Conservation (phyloP, 2,888 invertebrate genomes). For the Scaptomyza caliginosa region DNA sequence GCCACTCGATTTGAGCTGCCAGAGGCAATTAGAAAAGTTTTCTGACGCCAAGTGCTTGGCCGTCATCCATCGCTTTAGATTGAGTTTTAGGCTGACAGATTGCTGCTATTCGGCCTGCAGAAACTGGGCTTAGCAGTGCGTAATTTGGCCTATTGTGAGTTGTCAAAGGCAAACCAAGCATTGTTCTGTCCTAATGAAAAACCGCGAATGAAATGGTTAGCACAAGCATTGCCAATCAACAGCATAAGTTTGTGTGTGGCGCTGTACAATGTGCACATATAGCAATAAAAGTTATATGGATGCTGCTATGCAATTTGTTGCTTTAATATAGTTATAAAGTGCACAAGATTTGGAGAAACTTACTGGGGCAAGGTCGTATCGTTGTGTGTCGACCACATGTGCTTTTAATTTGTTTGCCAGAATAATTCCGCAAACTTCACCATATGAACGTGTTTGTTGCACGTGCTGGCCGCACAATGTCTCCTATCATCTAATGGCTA, state of each 20-base stretch:
- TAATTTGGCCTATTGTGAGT: constrained; percentile 30
- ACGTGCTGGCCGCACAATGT: constrained; percentile 47
- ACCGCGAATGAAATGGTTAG: constrained; percentile 23
- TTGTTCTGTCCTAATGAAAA: constrained; percentile 20
- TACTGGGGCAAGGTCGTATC: constrained; percentile 27
- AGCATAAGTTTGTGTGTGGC: neutral
- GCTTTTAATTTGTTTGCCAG: constrained; percentile 59
- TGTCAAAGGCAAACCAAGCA: constrained; percentile 39
- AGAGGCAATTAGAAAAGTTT: constrained; percentile 61
- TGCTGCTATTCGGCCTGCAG: neutral
- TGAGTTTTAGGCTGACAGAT: constrained; percentile 13
- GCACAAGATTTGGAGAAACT: constrained; percentile 4
- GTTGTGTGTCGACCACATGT: constrained; percentile 33
- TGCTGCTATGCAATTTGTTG: constrained; percentile 34
- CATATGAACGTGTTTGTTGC: constrained; percentile 40
- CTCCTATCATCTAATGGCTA: constrained; percentile 34
- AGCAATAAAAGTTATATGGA: constrained; percentile 21
- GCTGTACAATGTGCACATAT: neutral
- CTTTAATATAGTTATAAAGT: constrained; percentile 35
- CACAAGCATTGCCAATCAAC: constrained; percentile 16
- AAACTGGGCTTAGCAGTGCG: constrained; percentile 21
- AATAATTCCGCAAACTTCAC: constrained; percentile 57
- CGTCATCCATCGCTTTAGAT: constrained; percentile 20
- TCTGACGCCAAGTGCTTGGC: constrained; percentile 32
- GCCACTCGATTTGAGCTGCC: constrained; percentile 47